Percentiles rank a stretch among this genome's conserved stretches.
These are phyloP conservation scores for Lepetodrilus schrolli DNA, from an alignment of 2,888 invertebrate genomes.

Conservation along the genomic window DNA sequence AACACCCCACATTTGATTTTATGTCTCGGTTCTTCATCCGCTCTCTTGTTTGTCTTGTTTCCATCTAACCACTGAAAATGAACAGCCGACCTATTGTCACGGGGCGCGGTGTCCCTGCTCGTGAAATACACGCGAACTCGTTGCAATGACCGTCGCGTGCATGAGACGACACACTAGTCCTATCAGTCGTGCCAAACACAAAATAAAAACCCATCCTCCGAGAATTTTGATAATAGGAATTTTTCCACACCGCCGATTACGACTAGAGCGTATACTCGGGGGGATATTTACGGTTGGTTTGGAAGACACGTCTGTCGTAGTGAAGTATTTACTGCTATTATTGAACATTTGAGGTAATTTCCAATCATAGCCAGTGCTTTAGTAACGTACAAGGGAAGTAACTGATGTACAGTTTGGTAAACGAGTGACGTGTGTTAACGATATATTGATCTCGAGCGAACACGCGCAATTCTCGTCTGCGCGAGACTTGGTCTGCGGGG, in stretches of 20 bases:
- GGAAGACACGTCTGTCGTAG: slow-evolving; percentile 1
- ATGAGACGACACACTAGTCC: background rate
- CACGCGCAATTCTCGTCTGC: slow-evolving; percentile 26
- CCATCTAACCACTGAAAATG: slow-evolving; percentile 2
- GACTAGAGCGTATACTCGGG: background rate
- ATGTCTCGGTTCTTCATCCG: background rate
- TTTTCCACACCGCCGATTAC: slow-evolving; percentile 23
- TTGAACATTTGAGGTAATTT: too few species aligned
- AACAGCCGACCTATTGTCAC: background rate
- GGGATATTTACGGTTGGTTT: slow-evolving; percentile 22
- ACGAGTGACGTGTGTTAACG: slow-evolving; percentile 22
- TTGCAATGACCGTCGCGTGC: background rate
- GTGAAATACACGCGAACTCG: slow-evolving; percentile 15
- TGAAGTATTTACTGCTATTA: too few species aligned
- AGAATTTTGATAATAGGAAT: slow-evolving; percentile 26
- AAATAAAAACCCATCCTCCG: slow-evolving; percentile 15
- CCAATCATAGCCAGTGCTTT: background rate
- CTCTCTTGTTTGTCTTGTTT: background rate
- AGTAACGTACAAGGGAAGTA: background rate
- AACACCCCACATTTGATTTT: background rate
- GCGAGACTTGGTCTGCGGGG: slow-evolving; percentile 25
- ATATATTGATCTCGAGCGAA: slow-evolving; percentile 14
- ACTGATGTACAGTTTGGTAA: background rate
- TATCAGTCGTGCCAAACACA: slow-evolving; percentile 7
- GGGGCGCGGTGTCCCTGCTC: background rate